phyloP scores from a whole-genome alignment of 1,140 invertebrate species.

The Diachasmimorpha longicaudata region DNA sequence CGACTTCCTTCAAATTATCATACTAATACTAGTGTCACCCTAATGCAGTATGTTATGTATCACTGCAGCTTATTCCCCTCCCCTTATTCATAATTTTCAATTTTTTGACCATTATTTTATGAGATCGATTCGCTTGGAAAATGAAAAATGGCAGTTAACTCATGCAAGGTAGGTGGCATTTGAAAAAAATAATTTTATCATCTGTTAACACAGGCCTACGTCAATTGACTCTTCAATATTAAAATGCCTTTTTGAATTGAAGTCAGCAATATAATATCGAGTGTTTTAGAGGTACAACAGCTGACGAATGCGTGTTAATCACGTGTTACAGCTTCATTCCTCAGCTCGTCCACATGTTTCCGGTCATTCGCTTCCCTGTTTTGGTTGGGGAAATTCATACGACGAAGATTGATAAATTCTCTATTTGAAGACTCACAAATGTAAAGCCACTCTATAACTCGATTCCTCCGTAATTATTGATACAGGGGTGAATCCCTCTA shows the following conservation, averaged over 20 bases:
- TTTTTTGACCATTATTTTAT: not conserved
- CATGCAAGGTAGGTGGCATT: too few relatives aligned
- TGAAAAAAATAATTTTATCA: too few relatives aligned
- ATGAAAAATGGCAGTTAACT: not conserved
- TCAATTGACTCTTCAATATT: too few relatives aligned
- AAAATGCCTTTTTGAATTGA: not conserved
- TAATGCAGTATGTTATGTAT: not conserved
- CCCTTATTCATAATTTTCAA: not conserved
- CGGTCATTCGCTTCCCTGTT: too few relatives aligned
- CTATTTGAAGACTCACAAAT: too few relatives aligned
- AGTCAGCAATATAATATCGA: not conserved
- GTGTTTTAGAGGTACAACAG: not conserved
- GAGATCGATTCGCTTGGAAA: not conserved
- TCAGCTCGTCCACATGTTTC: not conserved
- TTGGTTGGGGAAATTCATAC: too few relatives aligned
- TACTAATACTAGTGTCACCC: not conserved
- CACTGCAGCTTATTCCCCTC: not conserved
- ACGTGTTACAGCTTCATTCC: not conserved
- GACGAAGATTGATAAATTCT: too few relatives aligned
- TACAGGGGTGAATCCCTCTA: too few relatives aligned
- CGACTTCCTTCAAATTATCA: conserved; percentile 7
- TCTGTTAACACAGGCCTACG: too few relatives aligned
- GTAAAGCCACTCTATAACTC: too few relatives aligned
- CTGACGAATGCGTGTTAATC: not conserved
- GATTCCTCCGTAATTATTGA: too few relatives aligned